Conservation (phyloP, 2,113 vertebrate species). For the Forbesichthys agassizii region DNA sequence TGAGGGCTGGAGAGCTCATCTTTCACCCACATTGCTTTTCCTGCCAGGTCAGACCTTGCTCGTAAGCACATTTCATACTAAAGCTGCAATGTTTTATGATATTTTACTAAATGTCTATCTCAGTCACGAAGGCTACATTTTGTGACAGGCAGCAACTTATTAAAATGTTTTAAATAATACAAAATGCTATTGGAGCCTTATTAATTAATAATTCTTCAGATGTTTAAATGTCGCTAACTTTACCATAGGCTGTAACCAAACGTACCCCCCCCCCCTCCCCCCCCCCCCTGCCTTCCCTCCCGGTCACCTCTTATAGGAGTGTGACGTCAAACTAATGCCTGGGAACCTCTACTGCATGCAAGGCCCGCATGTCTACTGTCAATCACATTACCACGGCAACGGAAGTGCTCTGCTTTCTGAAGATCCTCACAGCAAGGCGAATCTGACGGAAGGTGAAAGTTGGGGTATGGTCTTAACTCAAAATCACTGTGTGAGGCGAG, state of each 20-base stretch:
- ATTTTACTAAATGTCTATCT: too few relatives aligned
- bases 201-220: too few relatives aligned
- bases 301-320: slow-evolving; percentile 54
- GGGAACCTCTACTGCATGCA: slow-evolving; percentile 70
- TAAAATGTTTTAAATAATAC: too few relatives aligned
- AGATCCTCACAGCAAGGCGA: not conserved
- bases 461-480: not conserved
- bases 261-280: accelerated
- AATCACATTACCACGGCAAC: slow-evolving; percentile 54
- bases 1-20: slow-evolving; percentile 69
- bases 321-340: slow-evolving; percentile 59
- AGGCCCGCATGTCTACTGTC: slow-evolving; percentile 65
- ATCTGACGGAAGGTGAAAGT: slow-evolving; percentile 37
- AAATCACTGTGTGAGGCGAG: too few relatives aligned
- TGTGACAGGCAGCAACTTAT: too few relatives aligned
- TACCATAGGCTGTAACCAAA: not conserved
- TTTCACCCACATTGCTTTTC: slow-evolving; percentile 76
- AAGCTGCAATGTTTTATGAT: not conserved
- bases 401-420: not conserved
- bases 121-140: too few relatives aligned
- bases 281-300: too few relatives aligned
- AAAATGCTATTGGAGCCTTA: too few relatives aligned
- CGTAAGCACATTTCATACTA: not conserved
- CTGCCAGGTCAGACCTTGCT: slow-evolving; percentile 61
- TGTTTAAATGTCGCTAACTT: not conserved